phyloP scores from a whole-genome alignment of 2,888 invertebrate species.

The Epinotia ramella region DNA sequence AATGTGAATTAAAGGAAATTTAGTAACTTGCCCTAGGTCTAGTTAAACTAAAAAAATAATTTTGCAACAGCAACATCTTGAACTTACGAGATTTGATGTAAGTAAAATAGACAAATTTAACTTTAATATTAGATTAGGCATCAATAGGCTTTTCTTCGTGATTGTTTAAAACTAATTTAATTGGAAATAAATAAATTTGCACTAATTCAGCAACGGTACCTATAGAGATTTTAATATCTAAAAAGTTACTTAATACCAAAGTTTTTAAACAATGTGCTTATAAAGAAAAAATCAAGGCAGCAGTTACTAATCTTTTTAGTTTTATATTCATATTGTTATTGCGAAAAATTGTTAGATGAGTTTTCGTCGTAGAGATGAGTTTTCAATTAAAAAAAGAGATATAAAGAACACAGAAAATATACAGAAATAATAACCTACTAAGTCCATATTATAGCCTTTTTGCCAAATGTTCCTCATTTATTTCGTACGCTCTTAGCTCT shows the following conservation, averaged over 20 bases:
- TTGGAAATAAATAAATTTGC: not conserved
- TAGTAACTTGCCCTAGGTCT: too few relatives aligned
- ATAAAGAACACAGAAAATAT: slow-evolving; percentile 6
- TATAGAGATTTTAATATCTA: not conserved
- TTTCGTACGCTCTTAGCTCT: slow-evolving; percentile 7
- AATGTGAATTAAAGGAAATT: too few relatives aligned
- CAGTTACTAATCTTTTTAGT: too few relatives aligned
- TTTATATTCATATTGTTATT: not conserved
- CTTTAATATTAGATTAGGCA: not conserved
- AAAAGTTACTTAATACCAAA: not conserved
- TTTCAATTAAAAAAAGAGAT: not conserved
- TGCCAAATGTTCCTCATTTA: slow-evolving; percentile 11
- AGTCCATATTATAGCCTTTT: slow-evolving; percentile 5
- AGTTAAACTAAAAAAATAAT: too few relatives aligned
- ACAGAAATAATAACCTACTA: not conserved
- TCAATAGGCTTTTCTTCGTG: not conserved
- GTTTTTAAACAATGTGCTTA: too few relatives aligned
- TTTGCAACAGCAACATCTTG: not conserved
- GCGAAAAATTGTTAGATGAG: not conserved
- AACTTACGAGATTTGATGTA: not conserved
- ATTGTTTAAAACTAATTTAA: not conserved
- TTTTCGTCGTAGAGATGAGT: not conserved
- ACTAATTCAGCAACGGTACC: not conserved
- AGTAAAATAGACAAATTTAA: not conserved
- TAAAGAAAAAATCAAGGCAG: too few relatives aligned